Percentiles rank a stretch among this genome's conserved stretches.
Conservation (phyloP, 2,888 invertebrate genomes). For the Allacma fusca region DNA sequence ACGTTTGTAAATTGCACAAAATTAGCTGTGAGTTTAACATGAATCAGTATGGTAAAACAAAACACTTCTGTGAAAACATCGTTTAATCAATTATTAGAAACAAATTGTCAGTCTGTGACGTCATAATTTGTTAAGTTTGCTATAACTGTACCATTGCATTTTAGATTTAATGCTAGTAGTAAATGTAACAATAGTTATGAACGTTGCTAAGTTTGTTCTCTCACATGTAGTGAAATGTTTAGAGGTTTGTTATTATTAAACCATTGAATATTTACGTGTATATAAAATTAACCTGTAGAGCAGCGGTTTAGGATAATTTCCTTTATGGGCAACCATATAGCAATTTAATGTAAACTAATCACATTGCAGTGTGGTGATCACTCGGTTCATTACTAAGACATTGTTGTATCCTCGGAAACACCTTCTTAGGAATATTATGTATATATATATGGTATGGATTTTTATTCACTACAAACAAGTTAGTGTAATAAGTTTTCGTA, state of each 20-base stretch:
- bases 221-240: not conserved
- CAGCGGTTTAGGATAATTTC: not conserved
- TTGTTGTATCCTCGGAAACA: not conserved
- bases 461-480: slow-evolving; percentile 7
- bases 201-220: not conserved
- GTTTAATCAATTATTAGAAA: not conserved
- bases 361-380: slow-evolving; percentile 2
- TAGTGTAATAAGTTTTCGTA: slow-evolving; percentile 10
- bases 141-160: not conserved
- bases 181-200: not conserved
- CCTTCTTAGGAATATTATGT: not conserved
- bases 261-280: slow-evolving; percentile 6
- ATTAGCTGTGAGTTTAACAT: not conserved
- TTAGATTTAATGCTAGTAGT: not conserved
- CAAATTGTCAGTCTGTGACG: slow-evolving; percentile 7
- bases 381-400: not conserved
- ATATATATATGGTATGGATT: slow-evolving; percentile 4
- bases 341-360: not conserved
- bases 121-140: slow-evolving; percentile 11
- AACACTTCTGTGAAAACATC: not conserved
- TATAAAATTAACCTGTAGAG: slow-evolving; percentile 5
- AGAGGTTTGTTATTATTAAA: slow-evolving; percentile 4
- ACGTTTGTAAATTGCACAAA: not conserved
- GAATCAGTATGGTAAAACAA: not conserved
- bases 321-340: not conserved